A percentile compares a stretch with the other conserved stretches of the same genome.
These are phyloP conservation scores for Leptopilina clavipes DNA, from an alignment of 1,140 invertebrate species.

Conservation along the genomic window DNA sequence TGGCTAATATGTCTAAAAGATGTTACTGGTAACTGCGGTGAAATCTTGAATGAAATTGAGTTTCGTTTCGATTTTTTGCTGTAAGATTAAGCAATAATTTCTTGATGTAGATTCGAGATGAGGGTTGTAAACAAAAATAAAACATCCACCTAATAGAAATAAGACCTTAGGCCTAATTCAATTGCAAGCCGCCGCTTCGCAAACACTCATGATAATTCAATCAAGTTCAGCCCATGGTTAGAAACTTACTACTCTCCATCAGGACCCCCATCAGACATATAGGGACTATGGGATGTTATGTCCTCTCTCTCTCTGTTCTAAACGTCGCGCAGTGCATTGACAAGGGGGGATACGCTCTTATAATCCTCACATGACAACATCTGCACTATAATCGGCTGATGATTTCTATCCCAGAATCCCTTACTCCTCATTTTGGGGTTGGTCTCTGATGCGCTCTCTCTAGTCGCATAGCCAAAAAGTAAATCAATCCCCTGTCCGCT, in stretches of 20 bases:
- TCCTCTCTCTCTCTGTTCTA: neutral
- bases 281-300: neutral
- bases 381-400: slow-evolving; percentile 75
- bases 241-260: slow-evolving; percentile 48
- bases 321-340: slow-evolving; percentile 26
- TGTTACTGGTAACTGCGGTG: too few relatives aligned
- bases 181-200: slow-evolving; percentile 73
- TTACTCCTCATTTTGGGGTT: slow-evolving; percentile 31
- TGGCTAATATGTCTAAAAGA: too few relatives aligned
- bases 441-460: neutral
- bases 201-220: slow-evolving; percentile 76
- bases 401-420: slow-evolving; percentile 56
- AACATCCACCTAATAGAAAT: slow-evolving; percentile 59
- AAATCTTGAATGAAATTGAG: too few relatives aligned
- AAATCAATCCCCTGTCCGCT: slow-evolving; percentile 51
- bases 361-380: slow-evolving; percentile 73
- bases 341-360: slow-evolving; percentile 57
- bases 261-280: neutral
- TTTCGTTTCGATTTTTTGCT: neutral
- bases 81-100: neutral
- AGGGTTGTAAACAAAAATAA: slow-evolving; percentile 59
- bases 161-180: slow-evolving; percentile 67
- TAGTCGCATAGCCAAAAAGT: slow-evolving; percentile 41
- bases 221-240: slow-evolving; percentile 62
- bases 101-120: neutral